Base-by-base conservation (phyloP, 2,888 invertebrate species). In the Cerastoderma edule region DNA sequence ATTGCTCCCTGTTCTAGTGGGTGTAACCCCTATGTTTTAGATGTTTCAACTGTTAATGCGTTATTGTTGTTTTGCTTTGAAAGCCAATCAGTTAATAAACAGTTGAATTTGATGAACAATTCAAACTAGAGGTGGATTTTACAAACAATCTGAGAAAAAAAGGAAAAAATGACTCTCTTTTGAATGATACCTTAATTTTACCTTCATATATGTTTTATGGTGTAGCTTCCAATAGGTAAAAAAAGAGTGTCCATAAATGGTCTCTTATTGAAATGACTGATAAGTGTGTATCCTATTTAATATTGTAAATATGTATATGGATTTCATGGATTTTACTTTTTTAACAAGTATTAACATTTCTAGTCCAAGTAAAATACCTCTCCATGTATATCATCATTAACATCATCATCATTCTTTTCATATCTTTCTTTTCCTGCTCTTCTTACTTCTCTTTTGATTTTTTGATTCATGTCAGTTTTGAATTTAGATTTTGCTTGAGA, bases 331-430 rank as follows among this genome's bases (percentile, higher is more conserved):
- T n/a, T n/a, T n/a, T n/a, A n/a, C n/a, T n/a, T 19, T 56, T 56
- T 28, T 56, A 56, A 56, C 56, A 30, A 56, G 56, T 56, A 56
- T 56, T 56, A 56, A 56, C 56, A 13, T 56, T 8, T 56, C 56
- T 56, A 56, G 56, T 56, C 56, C 56, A 32, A 19, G 32, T n/a
- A 56, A 30, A 32, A 19, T 32, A 28, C 32, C 56, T 56, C 30
- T 56, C 19, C 13, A 13, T 56, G 22, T 53, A 27, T 27, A 5
- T 27, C 13, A 53, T 24, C 53, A 53, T 22, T 27, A 13, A 24
- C 53, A 16, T 56, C 3, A 4, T 56, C 27, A 30, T 30, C 3
- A 4, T 24, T 32, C 32, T 5, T 5, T 30, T 19, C 19, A 8
- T n/a, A 13, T 32, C 32, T 19, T 30, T 30, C 32, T 27, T 54